These are phyloP conservation scores for Blera fallax DNA, from an alignment of 2,888 invertebrate genomes.

Conservation along the genomic window DNA sequence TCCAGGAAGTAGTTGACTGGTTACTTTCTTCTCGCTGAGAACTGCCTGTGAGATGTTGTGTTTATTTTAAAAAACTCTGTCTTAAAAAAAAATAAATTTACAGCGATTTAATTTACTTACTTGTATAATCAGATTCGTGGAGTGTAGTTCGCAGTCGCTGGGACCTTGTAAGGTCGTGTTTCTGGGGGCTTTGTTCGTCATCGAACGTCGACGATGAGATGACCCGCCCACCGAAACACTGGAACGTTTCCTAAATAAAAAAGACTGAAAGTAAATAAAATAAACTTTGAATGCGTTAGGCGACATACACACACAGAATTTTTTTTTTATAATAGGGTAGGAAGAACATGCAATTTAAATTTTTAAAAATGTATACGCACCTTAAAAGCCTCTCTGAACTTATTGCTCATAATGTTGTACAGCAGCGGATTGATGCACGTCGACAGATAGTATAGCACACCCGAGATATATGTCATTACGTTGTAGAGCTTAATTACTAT, in stretches of 20 bases:
- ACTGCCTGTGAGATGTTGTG: conserved; percentile 78
- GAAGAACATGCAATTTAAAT: conserved; percentile 11
- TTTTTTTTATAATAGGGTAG: not conserved
- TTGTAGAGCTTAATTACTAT: conserved; percentile 76
- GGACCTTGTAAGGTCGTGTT: conserved; percentile 84
- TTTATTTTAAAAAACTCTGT: not conserved
- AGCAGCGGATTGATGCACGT: conserved; percentile 96
- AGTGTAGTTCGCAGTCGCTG: conserved; percentile 81
- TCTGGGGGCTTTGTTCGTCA: conserved; percentile 83
- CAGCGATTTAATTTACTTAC: no score
- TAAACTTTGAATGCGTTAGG: conserved; percentile 53
- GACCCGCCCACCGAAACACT: conserved; percentile 75
- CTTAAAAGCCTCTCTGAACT: conserved; percentile 96
- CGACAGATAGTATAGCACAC: conserved; percentile 94
- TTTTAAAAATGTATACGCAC: conserved; percentile 81
- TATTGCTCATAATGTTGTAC: conserved; percentile 97
- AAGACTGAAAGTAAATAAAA: conserved; percentile 76
- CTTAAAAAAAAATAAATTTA: no score
- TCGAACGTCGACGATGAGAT: conserved; percentile 76
- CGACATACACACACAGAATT: conserved; percentile 28
- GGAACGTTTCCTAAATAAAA: conserved; percentile 84
- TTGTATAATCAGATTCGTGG: conserved; percentile 82
- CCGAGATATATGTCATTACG: conserved; percentile 87
- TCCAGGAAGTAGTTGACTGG: conserved; percentile 75
- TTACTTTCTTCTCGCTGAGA: conserved; percentile 78